Conservation (phyloP, 2,113 vertebrate genomes). For the Craseonycteris thonglongyai region DNA sequence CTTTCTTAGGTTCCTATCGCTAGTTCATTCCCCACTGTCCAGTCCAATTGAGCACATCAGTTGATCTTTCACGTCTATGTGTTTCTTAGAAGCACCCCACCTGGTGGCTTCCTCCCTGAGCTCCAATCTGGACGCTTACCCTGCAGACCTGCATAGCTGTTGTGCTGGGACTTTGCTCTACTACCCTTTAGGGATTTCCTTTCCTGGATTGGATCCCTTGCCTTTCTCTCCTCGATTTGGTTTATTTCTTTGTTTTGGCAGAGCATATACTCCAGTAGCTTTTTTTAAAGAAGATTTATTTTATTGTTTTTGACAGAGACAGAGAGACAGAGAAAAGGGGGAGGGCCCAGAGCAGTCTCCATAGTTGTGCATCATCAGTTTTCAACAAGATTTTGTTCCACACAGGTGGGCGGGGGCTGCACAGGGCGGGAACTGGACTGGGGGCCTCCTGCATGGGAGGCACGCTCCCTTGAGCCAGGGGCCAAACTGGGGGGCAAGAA, state of each 20-base stretch:
- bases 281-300: too few species aligned
- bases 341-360: too few species aligned
- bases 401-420: too few species aligned
- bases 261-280: not conserved
- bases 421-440: too few species aligned
- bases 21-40: not conserved
- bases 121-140: not conserved
- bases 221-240: rapidly evolving
- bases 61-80: not conserved
- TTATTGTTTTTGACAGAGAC: too few species aligned
- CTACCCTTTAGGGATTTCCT: too few species aligned
- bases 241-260: not conserved
- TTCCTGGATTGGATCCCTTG: not conserved
- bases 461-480: too few species aligned
- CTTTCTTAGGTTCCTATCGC: not conserved
- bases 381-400: too few species aligned
- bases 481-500: too few species aligned
- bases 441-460: too few species aligned
- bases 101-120: not conserved
- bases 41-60: not conserved
- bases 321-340: too few species aligned
- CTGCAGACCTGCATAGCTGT: not conserved
- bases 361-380: too few species aligned
- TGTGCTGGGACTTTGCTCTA: not conserved
- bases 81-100: not conserved